Base-by-base conservation (phyloP, 1,140 invertebrate species). In the Drosophila serrata region DNA sequence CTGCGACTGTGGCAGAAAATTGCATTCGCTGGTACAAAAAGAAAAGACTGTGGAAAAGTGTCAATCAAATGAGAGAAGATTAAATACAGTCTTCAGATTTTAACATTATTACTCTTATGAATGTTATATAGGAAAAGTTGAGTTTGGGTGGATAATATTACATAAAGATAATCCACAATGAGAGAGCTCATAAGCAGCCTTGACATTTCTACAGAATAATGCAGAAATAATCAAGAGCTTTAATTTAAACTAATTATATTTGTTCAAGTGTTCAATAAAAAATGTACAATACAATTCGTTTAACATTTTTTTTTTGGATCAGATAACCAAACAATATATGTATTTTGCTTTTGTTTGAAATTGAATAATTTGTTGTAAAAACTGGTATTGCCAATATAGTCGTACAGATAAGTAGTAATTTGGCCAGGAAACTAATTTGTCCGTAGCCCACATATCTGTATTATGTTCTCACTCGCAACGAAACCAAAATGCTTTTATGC, bases 401-500 rank as follows among this genome's bases (percentile, higher is more conserved):
- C 17, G 17, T 42, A 12, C 31, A 37, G 19, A 45, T n/a, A 42
- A 17, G 29, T 8, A 68, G n/a, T 70, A 46, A 58, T 70, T 48
- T 72, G 15, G 15, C 19, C 24, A 12, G 53, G 37, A 33, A 40
- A 22, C 42, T 45, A 48, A 46, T 58, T 46, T 24, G 35, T n/a
- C 19, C 12, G 56, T 45, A 42, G 13, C 53, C 22, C 35, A 56
- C n/a, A 59, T 9, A 49, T 17, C 11, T 59, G 37, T 40, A 19
- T 39, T 70, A 22, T 33, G 35, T 29, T 49, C 27, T n/a, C 62
- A 56, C 39, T 46, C 62, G 61, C 40, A 68, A 73, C 63, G 80
- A 79, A 88, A 84, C 82, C 76, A 67, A 88, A 88, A 84, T 88
- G 84, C 84, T 79, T 79, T 79, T 79, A 79, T 72, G 75, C 53